Evolutionary conservation across 64 coral and sea anemone genomes (phyloP), one percentile per base, ranked within the genome.

Genomic region (Orbicella faveolata): DNA sequence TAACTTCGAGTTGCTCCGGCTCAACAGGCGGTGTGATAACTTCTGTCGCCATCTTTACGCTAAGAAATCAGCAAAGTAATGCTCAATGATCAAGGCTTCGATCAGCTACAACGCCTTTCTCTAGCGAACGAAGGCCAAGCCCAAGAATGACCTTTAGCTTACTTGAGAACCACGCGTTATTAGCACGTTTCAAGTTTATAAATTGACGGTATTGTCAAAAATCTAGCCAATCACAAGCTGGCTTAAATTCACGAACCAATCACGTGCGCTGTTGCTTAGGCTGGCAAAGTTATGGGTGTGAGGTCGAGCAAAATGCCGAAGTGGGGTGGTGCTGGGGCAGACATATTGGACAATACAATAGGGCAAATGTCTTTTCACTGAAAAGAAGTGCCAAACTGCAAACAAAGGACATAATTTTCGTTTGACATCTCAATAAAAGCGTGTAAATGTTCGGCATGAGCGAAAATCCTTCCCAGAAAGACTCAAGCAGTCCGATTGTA

Each of bases 181-280:
- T 97, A 94, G 92, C 92, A 94, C 95, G 95, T 90, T 96, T 97
- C 91, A 97, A 97, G 95, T 79, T 97, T 90, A 97, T 97, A 97
- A 97, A 97, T 97, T 97, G 95, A 97, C 95, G 92, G 95, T 92
- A 91, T 97, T 97, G 95, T 97, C 95, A 97, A 91, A 87, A 36
- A 76, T 48, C 73, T 69, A 61, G 75, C 95, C 95, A 97, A 97
- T 97, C 77, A 80, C 76, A 88, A 65, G 5, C 70, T n/a, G 62
- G 9, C 39, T 67, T 87, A 19, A 34, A 79, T 84, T 77, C 83
- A 76, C 76, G 55, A 68, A 67, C 90, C 90, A 92, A 92, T 92
- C 90, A 92, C 83, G 75, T 52, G 63, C 83, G 37, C 53, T 77
- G 83, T 92, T 92, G 44, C 73, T 67, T 48, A 63, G 77, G 57